Evolutionary conservation across 2,113 vertebrate genomes (phyloP).

Genomic region (Bothrops jararaca): DNA sequence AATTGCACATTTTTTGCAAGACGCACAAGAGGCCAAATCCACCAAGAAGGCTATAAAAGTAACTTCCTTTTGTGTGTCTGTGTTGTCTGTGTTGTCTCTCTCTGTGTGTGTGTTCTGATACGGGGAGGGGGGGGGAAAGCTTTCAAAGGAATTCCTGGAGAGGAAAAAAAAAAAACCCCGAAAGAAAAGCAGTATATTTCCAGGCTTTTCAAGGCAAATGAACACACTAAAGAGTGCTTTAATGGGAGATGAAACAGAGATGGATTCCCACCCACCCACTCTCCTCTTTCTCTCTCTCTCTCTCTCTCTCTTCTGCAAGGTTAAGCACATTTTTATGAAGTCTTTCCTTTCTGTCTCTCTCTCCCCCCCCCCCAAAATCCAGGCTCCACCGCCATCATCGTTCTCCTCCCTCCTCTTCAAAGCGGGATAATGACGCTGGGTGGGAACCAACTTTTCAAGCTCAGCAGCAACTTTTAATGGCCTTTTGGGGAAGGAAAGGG

Average conservation of each 20-base stretch:
- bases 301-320: too few relatives aligned
- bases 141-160: constrained; percentile 2
- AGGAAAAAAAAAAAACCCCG: not conserved
- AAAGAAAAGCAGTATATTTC: not conserved
- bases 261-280: not conserved
- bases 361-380: constrained; percentile 63
- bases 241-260: not conserved
- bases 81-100: not conserved
- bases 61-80: not conserved
- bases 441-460: constrained; percentile 78
- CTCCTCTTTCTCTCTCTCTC: not conserved
- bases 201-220: not conserved
- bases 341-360: not conserved
- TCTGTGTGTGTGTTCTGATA: not conserved
- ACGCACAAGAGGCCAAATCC: not conserved
- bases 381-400: not conserved
- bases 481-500: constrained; percentile 71
- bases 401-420: constrained; percentile 72
- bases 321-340: too few relatives aligned
- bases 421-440: constrained; percentile 90
- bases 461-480: constrained; percentile 76
- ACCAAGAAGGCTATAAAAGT: not conserved
- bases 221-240: not conserved
- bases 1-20: not conserved
- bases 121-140: not conserved